Conservation (phyloP, 2,888 invertebrate genomes). For the Linnaemya tessellans region DNA sequence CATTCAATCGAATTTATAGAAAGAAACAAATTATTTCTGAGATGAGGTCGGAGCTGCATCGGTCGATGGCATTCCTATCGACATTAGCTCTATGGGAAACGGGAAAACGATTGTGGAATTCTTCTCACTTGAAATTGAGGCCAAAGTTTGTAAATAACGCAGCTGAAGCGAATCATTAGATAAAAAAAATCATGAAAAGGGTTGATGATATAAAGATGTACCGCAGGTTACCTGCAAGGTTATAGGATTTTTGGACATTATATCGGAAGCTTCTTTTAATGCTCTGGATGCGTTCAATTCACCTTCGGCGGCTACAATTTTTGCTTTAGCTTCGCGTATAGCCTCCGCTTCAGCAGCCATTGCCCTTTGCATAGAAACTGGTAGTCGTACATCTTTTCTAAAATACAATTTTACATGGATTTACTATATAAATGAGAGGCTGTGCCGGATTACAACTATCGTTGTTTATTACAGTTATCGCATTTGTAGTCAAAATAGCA, state of each 20-base stretch:
- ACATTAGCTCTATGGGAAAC: slow-evolving; percentile 75
- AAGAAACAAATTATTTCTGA: not conserved
- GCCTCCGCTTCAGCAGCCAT: slow-evolving; percentile 80
- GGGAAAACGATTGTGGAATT: slow-evolving; percentile 76
- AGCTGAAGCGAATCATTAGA: slow-evolving; percentile 69
- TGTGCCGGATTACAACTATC: too few relatives aligned
- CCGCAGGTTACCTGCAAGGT: slow-evolving; percentile 76
- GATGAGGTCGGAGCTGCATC: not conserved
- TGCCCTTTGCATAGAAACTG: slow-evolving; percentile 75
- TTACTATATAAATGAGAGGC: not conserved
- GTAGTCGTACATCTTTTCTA: slow-evolving; percentile 78
- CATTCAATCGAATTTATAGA: too few relatives aligned
- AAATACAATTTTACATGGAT: not conserved
- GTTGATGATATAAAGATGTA: not conserved
- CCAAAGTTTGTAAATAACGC: slow-evolving; percentile 77
- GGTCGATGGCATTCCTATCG: slow-evolving; percentile 1
- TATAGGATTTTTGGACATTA: slow-evolving; percentile 77
- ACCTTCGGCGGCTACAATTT: slow-evolving; percentile 79
- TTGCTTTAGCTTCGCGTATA: slow-evolving; percentile 78
- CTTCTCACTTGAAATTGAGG: slow-evolving; percentile 76
- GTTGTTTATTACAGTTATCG: too few relatives aligned
- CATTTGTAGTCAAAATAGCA: too few relatives aligned
- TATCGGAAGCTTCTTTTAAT: slow-evolving; percentile 78
- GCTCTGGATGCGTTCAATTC: slow-evolving; percentile 76
- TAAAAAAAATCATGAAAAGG: not conserved